Percentiles rank a stretch among this genome's conserved stretches.
Evolutionary conservation across 2,888 invertebrate species (phyloP).

Genomic region (Linnaemya vulpina): DNA sequence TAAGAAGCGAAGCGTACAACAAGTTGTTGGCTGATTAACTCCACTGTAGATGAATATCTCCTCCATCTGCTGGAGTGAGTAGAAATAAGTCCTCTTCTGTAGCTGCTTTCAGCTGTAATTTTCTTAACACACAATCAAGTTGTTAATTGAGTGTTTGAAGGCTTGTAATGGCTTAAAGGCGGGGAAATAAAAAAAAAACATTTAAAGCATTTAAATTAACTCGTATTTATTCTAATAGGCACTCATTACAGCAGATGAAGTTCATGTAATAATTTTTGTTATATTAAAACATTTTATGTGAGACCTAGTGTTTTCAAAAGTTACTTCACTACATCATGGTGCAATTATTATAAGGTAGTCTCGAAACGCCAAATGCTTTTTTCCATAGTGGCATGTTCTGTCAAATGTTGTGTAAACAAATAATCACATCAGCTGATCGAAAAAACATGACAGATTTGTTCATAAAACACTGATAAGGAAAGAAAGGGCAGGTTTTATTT

Average conservation of each 20-base stretch:
- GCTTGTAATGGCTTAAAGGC: not conserved
- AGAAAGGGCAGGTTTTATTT: no score
- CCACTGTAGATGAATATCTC: not conserved
- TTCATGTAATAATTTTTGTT: not conserved
- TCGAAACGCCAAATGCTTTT: no score
- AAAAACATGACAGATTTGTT: no score
- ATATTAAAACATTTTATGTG: not conserved
- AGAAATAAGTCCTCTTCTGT: conserved; percentile 10
- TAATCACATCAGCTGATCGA: no score
- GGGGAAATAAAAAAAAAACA: not conserved
- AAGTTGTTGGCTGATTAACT: not conserved
- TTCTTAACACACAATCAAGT: not conserved
- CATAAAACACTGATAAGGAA: no score
- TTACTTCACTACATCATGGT: no score
- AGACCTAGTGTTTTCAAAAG: no score
- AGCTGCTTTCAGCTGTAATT: not conserved
- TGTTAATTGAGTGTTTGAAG: not conserved
- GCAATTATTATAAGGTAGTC: no score
- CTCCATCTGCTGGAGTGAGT: not conserved
- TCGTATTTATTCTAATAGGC: not conserved
- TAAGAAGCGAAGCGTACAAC: not conserved
- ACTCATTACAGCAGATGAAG: not conserved
- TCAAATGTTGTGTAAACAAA: no score
- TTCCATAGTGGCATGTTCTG: no score
- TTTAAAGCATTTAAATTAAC: conserved; percentile 6